Evolutionary conservation across 2,797 vertebrate species (phyloP).

Genomic region (Prunella strophiata): DNA sequence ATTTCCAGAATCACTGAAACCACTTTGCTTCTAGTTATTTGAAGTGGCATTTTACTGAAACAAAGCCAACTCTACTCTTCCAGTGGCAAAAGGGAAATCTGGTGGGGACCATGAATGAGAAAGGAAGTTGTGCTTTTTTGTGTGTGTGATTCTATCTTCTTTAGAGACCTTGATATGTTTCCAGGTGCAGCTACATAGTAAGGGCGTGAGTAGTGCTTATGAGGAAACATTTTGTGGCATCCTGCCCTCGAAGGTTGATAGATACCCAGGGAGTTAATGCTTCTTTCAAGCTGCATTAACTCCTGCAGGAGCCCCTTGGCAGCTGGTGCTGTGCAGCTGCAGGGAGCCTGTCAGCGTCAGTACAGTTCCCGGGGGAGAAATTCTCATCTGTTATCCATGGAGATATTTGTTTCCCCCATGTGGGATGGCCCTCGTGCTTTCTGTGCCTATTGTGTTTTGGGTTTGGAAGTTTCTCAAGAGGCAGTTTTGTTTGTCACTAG

Average conservation of each 20-base stretch:
- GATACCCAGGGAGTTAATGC: background rate
- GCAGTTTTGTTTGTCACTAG: background rate
- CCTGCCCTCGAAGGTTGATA: background rate
- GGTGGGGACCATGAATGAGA: background rate
- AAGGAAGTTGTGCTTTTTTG: background rate
- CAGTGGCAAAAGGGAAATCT: background rate
- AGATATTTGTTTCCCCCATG: background rate
- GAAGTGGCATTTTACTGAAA: background rate
- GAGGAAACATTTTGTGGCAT: background rate
- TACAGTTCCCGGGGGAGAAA: background rate
- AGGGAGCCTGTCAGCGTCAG: background rate
- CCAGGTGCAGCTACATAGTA: background rate
- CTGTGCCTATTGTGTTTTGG: background rate
- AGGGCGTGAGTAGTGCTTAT: background rate
- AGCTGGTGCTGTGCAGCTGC: constrained; percentile 54
- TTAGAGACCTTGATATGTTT: background rate
- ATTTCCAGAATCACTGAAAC: background rate
- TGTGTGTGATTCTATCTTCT: background rate
- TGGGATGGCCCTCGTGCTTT: background rate
- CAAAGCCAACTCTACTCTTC: background rate
- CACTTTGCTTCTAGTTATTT: background rate
- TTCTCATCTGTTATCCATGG: background rate
- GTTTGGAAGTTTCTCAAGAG: background rate
- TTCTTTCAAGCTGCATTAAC: constrained; percentile 50
- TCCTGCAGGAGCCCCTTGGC: constrained; percentile 31